phyloP scores from a whole-genome alignment of 2,797 vertebrate genomes.

The Hemibagrus guttatus region DNA sequence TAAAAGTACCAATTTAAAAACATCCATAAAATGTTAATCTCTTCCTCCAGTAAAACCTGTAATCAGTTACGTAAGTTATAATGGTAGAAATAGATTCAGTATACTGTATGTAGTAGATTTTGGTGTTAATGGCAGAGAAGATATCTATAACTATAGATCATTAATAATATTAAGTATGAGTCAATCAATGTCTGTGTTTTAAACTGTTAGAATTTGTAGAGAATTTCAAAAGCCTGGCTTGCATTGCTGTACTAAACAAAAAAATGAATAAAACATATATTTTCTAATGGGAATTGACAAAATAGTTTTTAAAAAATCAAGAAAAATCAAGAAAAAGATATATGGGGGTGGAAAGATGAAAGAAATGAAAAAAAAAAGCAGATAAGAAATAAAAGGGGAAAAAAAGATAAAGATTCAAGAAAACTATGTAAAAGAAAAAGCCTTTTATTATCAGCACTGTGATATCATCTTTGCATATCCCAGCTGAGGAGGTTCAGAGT shows the following conservation, averaged over 20 bases:
- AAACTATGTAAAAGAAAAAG: no score
- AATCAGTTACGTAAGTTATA: background rate
- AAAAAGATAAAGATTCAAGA: no score
- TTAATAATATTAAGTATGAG: background rate
- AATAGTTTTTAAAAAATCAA: background rate
- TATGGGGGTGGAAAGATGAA: no score
- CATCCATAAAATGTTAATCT: background rate
- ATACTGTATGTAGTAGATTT: background rate
- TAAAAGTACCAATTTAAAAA: background rate
- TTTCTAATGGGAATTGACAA: background rate
- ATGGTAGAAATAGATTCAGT: background rate
- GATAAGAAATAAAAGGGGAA: no score
- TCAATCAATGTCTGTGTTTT: background rate
- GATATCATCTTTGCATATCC: no score
- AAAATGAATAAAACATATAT: background rate
- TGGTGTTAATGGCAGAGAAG: background rate
- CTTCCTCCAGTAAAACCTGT: background rate
- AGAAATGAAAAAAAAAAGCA: no score
- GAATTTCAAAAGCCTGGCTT: background rate
- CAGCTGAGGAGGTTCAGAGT: no score
- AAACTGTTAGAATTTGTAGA: background rate
- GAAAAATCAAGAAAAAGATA: no score
- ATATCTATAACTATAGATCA: background rate
- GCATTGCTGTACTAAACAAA: no score
- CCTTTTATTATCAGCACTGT: no score